Evolutionary conservation across 1,140 invertebrate species (phyloP).

Genomic region (Eurosta solidaginis): DNA sequence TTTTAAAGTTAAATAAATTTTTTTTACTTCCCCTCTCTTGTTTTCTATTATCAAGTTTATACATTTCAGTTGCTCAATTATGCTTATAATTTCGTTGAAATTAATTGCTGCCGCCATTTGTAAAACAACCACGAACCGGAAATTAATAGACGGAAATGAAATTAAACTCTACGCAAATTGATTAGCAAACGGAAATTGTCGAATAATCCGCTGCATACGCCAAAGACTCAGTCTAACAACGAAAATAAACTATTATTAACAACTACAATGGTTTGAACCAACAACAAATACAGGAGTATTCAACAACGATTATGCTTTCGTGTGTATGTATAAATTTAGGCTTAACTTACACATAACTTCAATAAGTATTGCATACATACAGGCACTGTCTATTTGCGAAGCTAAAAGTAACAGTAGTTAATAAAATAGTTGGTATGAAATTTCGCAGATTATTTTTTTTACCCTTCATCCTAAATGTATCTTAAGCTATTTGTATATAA

Average conservation of each 20-base stretch:
- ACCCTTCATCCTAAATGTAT: too few relatives aligned
- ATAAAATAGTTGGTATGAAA: too few relatives aligned
- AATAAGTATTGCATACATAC: too few relatives aligned
- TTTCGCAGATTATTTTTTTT: too few relatives aligned
- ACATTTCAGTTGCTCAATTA: background rate
- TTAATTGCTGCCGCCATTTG: background rate
- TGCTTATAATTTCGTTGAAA: background rate
- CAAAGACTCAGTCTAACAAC: background rate
- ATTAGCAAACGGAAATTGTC: slow-evolving; percentile 1
- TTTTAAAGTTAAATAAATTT: background rate
- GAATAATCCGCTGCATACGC: background rate
- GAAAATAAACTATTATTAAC: background rate
- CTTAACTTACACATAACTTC: too few relatives aligned
- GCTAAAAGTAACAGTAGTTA: too few relatives aligned
- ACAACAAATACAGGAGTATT: background rate
- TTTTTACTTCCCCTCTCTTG: background rate
- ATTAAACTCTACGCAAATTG: slow-evolving; percentile 1
- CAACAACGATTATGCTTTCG: too few relatives aligned
- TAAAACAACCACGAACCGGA: background rate
- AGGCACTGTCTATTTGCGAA: too few relatives aligned
- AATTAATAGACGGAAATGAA: slow-evolving; percentile 11
- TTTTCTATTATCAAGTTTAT: background rate
- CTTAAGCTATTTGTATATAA: too few relatives aligned
- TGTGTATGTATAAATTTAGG: too few relatives aligned
- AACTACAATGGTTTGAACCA: too few relatives aligned